Base-by-base conservation (phyloP, 2,797 vertebrate species). In the Tauraco hartlaubi region DNA sequence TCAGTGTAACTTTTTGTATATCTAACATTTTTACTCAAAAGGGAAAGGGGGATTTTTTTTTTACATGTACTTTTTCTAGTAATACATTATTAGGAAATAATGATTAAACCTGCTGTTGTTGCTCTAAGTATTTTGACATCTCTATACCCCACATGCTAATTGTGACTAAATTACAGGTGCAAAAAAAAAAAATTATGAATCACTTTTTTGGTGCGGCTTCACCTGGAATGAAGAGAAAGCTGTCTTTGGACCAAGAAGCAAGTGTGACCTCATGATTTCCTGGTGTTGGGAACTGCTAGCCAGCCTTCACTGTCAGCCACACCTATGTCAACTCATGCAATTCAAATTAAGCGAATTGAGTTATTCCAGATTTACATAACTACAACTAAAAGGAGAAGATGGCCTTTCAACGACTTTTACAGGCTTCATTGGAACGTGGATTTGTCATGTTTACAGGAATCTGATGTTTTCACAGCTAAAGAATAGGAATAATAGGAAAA, bases 251-350 rank as follows among this genome's bases (percentile, higher is more conserved):
- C 37, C 75, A 81, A 80, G 81, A 58, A 92, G 37, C 12, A 66
- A 86, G 37, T 12, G 79, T 92, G 79, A 93, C 22, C 69, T 95
- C 73, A 71, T 46, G 22, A 92, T 77, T 94, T 96, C 85, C 91
- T 29, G 29, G 37, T 72, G 71, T 4, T 85, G 54, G 41, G 63
- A 91, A 41, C 51, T 48, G 52, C 37, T n/a, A 29, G 41, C 35
- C 44, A 88, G 37, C 33, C 78, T 78, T 41, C 4, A 18, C 17
- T 35, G 7, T 63, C 83, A 86, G 29, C 69, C 92, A 92, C 90
- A 90, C 52, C 74, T 78, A 67, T 58, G 79, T 51, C 72, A 83
- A 62, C 52, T 68, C 61, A 59, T 35, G 55, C 67, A 94, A 71
- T 59, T 85, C 55, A 52, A 93, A 93, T 81, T 41, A 82, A 87